Base-by-base conservation (phyloP, 30 jellyfish, hydroid and myxozoan species). In the Aurelia sp. region DNA sequence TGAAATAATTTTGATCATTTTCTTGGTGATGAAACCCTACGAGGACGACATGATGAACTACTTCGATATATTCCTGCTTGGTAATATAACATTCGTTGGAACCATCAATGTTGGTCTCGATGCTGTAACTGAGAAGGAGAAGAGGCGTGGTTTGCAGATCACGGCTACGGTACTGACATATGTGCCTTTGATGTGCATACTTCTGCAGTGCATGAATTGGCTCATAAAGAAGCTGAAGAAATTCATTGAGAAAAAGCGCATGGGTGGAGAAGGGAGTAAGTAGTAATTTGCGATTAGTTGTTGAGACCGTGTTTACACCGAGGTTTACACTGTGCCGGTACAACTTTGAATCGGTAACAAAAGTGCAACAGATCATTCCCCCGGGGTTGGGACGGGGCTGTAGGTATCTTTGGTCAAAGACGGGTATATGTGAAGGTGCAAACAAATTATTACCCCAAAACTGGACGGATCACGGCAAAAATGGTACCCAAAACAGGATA, bases 11-110 rank as follows among this genome's bases (percentile, higher is more conserved):
- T 86, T 73, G 20, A 61, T 82, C 22, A 62, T 80, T 11, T 91
- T 91, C 70, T 55, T 81, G 33, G n/a, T 71, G 31, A 37, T 80
- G 37, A 78, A 85, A 69, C 98, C 98, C 5, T 91, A 91, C 87
- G 73, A 70, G 63, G 67, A 66, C 13, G 18, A 63, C 62, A 67
- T 85, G 35, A 70, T 79, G 92, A 85, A 91, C 62, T 86, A 76
- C 41, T 91, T 96, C 84, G 98, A 91, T 66, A 66, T 62, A 11
- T 23, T 83, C 31, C 65, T 91, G 61, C 91, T 91, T 30, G 44
- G 71, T 11, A 74, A 85, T 31, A 57, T 91, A 65, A 50, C 96
- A 10, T 3, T 91, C 50, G 79, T 91, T 17, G 86, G 91, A 31
- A 65, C 86, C 50, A 82, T 91, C 27, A 73, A 86, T 59, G 82